phyloP scores from a whole-genome alignment of 2,797 vertebrate genomes.

The Pachyuromys duprasi region DNA sequence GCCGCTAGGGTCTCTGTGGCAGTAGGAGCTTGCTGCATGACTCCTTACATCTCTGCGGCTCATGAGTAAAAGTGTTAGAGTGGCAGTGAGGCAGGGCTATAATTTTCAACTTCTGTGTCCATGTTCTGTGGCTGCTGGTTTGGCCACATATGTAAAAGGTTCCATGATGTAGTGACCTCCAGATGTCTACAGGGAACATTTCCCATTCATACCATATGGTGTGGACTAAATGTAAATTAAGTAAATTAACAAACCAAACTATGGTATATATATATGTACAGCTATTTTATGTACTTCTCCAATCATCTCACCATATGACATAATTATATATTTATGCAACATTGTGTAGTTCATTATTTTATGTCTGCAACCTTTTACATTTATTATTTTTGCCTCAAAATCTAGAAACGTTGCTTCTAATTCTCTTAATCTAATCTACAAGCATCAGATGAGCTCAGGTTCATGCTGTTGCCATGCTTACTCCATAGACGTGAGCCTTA shows the following conservation, averaged over 20 bases:
- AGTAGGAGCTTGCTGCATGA: rapidly evolving
- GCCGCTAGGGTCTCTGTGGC: no score
- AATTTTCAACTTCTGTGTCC: no score
- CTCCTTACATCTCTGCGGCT: not conserved
- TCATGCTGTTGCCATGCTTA: not conserved
- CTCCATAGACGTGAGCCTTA: no score
- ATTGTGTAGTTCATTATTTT: not conserved
- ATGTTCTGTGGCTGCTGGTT: no score
- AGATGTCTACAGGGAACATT: not conserved
- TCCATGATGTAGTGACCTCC: not conserved
- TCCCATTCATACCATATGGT: not conserved
- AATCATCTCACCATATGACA: not conserved
- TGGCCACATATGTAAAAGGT: not conserved
- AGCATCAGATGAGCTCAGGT: not conserved
- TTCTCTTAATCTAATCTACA: not conserved
- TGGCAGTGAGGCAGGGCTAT: not conserved
- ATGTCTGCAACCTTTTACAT: not conserved
- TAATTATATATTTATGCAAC: not conserved
- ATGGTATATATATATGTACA: not conserved
- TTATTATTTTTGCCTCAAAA: not conserved
- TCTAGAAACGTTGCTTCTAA: not conserved
- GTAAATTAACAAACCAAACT: no score
- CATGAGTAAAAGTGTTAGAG: not conserved
- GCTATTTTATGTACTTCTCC: not conserved
- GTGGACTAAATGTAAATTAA: not conserved